These are phyloP conservation scores for Drosophila burlai DNA, from an alignment of 1,140 invertebrate genomes.

Conservation along the genomic window DNA sequence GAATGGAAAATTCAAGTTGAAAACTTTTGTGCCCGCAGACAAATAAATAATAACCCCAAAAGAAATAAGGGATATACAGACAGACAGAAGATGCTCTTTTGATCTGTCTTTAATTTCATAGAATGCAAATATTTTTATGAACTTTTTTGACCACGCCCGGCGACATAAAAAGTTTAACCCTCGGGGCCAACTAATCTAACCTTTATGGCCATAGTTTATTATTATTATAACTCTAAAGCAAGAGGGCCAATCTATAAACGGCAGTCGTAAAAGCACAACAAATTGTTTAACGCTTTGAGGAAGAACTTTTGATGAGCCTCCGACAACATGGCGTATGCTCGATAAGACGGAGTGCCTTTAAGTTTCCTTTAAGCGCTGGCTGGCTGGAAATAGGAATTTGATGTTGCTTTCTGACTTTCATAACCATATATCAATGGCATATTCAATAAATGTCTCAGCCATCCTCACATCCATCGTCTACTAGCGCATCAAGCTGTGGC, in stretches of 20 bases:
- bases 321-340: constrained; percentile 45
- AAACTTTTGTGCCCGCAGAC: constrained; percentile 44
- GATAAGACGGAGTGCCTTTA: neutral
- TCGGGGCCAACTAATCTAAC: constrained; percentile 48
- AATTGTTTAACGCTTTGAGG: constrained; percentile 58
- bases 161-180: constrained; percentile 30
- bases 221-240: constrained; percentile 35
- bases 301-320: constrained; percentile 25
- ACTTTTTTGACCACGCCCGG: constrained; percentile 5
- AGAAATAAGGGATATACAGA: neutral
- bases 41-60: constrained; percentile 36
- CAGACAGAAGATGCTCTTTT: neutral
- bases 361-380: constrained; percentile 19
- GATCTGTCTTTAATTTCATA: neutral
- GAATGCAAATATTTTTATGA: constrained; percentile 39
- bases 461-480: constrained; percentile 46
- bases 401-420: constrained; percentile 49
- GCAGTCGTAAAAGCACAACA: constrained; percentile 53
- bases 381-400: constrained; percentile 25
- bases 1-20: constrained; percentile 29
- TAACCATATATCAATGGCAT: constrained; percentile 75
- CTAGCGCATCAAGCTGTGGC: constrained; percentile 62
- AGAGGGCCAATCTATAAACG: constrained; percentile 37
- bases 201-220: constrained; percentile 49
- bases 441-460: constrained; percentile 71